phyloP scores from a whole-genome alignment of 2,113 vertebrate genomes.

The Oncorhynchus kisutch region DNA sequence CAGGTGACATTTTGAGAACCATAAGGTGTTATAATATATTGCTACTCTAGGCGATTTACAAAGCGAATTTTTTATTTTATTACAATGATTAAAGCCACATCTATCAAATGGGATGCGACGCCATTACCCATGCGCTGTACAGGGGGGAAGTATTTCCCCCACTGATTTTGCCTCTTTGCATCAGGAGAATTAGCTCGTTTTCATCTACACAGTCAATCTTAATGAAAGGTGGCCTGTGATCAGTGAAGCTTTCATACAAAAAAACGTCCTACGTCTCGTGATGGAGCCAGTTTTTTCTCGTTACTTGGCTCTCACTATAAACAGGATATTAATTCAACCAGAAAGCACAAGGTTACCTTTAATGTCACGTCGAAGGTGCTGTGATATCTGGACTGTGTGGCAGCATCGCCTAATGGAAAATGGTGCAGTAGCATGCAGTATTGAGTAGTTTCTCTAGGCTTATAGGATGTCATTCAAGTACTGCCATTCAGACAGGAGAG shows the following conservation, averaged over 20 bases:
- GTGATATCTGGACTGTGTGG: conserved; percentile 59
- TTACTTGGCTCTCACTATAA: conserved; percentile 62
- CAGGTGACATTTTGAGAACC: conserved; percentile 87
- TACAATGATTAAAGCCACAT: conserved; percentile 96
- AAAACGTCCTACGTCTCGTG: conserved; percentile 51
- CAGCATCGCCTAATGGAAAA: conserved; percentile 14
- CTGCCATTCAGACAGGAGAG: conserved; percentile 50
- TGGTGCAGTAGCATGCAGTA: conserved; percentile 53
- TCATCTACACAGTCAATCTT: conserved; percentile 56
- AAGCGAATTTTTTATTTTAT: conserved; percentile 79
- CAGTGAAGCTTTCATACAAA: conserved; percentile 63
- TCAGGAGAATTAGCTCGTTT: conserved; percentile 3
- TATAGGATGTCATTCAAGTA: conserved; percentile 57
- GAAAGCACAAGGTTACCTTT: conserved; percentile 73
- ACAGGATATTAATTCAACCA: conserved; percentile 71
- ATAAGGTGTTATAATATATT: conserved; percentile 91
- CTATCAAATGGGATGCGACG: conserved; percentile 89
- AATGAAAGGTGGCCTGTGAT: conserved; percentile 66
- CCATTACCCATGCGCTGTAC: conserved; percentile 89
- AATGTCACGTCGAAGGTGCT: conserved; percentile 50
- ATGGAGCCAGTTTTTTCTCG: conserved; percentile 62
- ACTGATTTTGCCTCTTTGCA: conserved; percentile 55
- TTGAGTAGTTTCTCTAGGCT: conserved; percentile 54
- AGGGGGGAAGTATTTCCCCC: conserved; percentile 11
- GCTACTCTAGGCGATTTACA: conserved; percentile 97